These are phyloP conservation scores for Xiphias gladius DNA, from an alignment of 2,113 vertebrate species.

Conservation along the genomic window DNA sequence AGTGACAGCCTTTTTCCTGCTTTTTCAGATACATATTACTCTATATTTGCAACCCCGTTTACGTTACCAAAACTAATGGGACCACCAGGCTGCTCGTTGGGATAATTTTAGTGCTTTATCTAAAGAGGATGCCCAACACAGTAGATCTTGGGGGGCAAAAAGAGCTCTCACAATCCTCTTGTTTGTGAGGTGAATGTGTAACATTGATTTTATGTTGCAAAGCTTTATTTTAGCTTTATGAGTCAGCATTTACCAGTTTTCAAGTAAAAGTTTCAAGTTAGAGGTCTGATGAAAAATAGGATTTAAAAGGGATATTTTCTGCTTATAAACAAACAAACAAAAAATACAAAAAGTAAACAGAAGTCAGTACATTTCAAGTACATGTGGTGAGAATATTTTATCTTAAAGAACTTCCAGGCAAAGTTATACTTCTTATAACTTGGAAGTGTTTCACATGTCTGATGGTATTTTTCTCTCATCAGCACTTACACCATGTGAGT, in stretches of 20 bases:
- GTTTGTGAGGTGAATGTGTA: background rate
- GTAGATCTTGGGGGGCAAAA: background rate
- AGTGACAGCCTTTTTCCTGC: background rate
- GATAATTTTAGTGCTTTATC: background rate
- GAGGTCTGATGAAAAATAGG: background rate
- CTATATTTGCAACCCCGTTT: background rate
- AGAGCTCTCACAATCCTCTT: background rate
- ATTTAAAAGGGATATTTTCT: background rate
- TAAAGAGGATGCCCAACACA: background rate
- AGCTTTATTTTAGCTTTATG: background rate
- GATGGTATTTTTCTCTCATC: background rate
- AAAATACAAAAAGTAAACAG: too few relatives aligned
- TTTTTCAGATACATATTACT: background rate
- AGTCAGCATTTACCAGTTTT: background rate
- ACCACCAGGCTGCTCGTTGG: background rate
- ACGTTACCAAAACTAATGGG: background rate
- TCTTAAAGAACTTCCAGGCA: too few relatives aligned
- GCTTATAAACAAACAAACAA: background rate
- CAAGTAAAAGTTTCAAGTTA: background rate
- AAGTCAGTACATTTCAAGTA: background rate
- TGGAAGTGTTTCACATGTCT: background rate
- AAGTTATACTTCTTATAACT: too few relatives aligned
- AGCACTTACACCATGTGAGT: background rate
- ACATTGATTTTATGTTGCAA: background rate
- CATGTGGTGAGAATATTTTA: background rate